Percentiles rank a stretch among this genome's conserved stretches.
Conservation (phyloP, 1,140 invertebrate species). For the Elysia chlorotica region DNA sequence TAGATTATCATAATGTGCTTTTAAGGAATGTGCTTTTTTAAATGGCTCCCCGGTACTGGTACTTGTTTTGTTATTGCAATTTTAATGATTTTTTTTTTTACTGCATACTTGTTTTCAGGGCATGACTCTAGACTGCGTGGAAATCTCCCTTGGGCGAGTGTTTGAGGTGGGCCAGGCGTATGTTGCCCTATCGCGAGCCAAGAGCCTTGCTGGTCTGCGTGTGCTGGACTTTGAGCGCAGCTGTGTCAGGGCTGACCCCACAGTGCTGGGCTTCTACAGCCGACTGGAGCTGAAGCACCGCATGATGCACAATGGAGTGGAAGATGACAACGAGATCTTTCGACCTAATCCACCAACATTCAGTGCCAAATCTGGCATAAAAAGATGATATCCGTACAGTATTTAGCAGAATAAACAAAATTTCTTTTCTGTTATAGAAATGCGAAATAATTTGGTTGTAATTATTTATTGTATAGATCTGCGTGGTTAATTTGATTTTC, state of each 20-base stretch:
- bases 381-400: not conserved
- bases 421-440: not conserved
- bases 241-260: slow-evolving; percentile 87
- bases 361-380: not conserved
- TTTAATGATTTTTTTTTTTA: too few relatives aligned
- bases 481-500: too few relatives aligned
- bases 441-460: too few relatives aligned
- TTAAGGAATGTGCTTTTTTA: too few relatives aligned
- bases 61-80: too few relatives aligned
- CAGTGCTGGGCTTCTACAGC: slow-evolving; percentile 84
- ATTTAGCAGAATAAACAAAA: not conserved
- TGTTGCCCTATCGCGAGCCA: slow-evolving; percentile 89
- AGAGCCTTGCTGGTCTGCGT: slow-evolving; percentile 80
- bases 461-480: too few relatives aligned
- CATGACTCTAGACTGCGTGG: slow-evolving; percentile 91
- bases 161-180: slow-evolving; percentile 97
- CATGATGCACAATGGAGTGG: slow-evolving; percentile 19
- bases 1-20: too few relatives aligned
- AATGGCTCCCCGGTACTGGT: too few relatives aligned
- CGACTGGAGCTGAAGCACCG: slow-evolving; percentile 34
- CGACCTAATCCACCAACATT: slow-evolving; percentile 13
- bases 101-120: slow-evolving; percentile 77
- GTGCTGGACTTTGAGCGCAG: slow-evolving; percentile 85
- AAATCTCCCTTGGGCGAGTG: slow-evolving; percentile 80
- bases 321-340: slow-evolving; percentile 25